phyloP scores from a whole-genome alignment of 1,140 invertebrate genomes.

The Psilanteris sp. region DNA sequence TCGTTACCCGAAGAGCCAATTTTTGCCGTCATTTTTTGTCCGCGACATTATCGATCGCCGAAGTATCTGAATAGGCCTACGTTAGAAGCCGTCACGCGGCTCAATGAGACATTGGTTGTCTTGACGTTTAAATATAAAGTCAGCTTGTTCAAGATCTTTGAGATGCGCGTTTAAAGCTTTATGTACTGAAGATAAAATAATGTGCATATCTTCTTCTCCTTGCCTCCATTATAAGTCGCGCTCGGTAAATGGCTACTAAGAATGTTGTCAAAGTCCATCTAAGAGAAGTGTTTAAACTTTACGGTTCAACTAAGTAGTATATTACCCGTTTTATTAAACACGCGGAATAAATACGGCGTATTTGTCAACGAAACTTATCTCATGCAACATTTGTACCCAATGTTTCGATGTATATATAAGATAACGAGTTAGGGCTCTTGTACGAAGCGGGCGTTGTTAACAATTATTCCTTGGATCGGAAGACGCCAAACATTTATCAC shows the following conservation, averaged over 20 bases:
- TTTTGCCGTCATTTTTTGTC: constrained; percentile 60
- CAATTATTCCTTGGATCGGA: too few species aligned
- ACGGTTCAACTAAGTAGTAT: constrained; percentile 13
- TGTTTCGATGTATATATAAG: too few species aligned
- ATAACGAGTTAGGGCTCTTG: too few species aligned
- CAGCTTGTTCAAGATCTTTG: constrained; percentile 40
- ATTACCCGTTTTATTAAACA: too few species aligned
- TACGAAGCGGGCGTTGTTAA: too few species aligned
- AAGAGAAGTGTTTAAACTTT: constrained; percentile 29
- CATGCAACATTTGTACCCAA: too few species aligned
- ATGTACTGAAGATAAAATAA: constrained; percentile 48
- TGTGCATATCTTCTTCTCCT: constrained; percentile 38
- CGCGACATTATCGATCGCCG: constrained; percentile 63
- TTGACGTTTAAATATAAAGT: constrained; percentile 40
- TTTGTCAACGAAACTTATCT: constrained; percentile 48
- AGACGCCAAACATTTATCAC: too few species aligned
- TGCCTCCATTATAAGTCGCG: constrained; percentile 29
- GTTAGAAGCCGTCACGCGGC: constrained; percentile 42
- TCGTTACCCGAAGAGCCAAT: too few species aligned
- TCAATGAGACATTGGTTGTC: constrained; percentile 45
- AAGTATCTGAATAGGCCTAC: constrained; percentile 52
- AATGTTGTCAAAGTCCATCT: constrained; percentile 54
- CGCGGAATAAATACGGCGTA: too few species aligned
- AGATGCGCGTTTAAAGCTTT: constrained; percentile 43
- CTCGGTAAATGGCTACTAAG: constrained; percentile 42